Base-by-base conservation (phyloP, 1,140 invertebrate species). In the Meloidogyne chitwoodi region DNA sequence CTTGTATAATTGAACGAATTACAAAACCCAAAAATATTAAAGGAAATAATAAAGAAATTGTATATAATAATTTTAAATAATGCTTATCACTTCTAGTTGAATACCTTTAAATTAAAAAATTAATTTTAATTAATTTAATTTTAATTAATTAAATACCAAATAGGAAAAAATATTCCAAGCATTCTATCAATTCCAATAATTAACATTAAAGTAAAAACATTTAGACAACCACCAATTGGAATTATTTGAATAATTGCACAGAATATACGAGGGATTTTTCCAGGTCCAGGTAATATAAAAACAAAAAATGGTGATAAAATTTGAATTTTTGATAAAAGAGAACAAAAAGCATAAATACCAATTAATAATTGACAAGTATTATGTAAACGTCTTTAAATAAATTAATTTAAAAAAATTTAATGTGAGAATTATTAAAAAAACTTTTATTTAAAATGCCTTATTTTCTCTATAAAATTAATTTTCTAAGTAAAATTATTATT, bases 261-360 rank as follows among this genome's bases (percentile, higher is more conserved):
- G 19, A 19, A 48, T 11, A 48, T 19, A 19, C 44, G 44, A 48
- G 44, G 44, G 19, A 48, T 48, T 48, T 48, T 48, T 3, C 44
- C 44, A 48, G 34, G 8, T 10, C 34, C 34, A 10, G 34, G 34
- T 38, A 38, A 38, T 38, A 38, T 38, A 38, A 38, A 48, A 48
- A 48, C 2, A 48, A 48, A 48, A 19, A 12, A 48, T 19, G 44
- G 44, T 6, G 19, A 48, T 4, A 48, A 4, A 48, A 48, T 48
- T 48, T 48, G 44, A 19, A 48, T 48, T 48, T 48, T 48, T 48
- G 44, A 48, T 4, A 48, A 6, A 19, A 48, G 44, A 48, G 64
- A 66, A 38, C 64, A 66, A 38, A 66, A 66, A 16, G 34, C 27
- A 38, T 66, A 66, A 38, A 66, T 38, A n/a, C 64, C 64, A n/a